A percentile compares a stretch with the other conserved stretches of the same genome.
phyloP scores from a whole-genome alignment of 1,140 invertebrate genomes.

The Drosophila rhopaloa region DNA sequence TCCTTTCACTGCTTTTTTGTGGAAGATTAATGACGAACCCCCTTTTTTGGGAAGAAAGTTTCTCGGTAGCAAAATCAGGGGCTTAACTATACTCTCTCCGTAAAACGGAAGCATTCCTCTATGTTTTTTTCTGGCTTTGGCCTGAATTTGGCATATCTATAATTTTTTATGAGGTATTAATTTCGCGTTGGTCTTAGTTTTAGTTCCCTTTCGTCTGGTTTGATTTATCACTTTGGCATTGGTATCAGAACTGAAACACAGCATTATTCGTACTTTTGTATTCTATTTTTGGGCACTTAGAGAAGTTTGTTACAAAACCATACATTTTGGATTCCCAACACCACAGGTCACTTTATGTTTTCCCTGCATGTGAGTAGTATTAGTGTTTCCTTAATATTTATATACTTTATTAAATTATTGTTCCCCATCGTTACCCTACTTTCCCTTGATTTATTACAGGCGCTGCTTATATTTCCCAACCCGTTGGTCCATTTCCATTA shows the following conservation, averaged over 20 bases:
- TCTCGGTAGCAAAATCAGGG: not conserved
- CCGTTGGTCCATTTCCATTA: not conserved
- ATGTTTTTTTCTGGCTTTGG: not conserved
- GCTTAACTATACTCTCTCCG: not conserved
- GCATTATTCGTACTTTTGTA: too few species aligned
- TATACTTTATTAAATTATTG: not conserved
- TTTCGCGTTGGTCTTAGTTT: too few species aligned
- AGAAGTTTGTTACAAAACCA: too few species aligned
- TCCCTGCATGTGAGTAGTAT: too few species aligned
- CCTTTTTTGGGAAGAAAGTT: not conserved
- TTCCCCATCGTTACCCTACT: not conserved
- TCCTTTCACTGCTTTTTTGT: constrained; percentile 42
- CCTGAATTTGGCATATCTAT: not conserved
- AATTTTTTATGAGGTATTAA: not conserved
- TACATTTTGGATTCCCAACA: too few species aligned
- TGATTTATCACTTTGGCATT: too few species aligned
- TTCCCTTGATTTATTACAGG: not conserved
- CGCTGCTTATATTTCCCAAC: constrained; percentile 27
- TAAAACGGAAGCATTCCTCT: not conserved
- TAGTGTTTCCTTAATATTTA: not conserved
- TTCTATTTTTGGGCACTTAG: too few species aligned
- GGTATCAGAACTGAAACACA: too few species aligned
- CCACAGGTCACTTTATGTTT: too few species aligned
- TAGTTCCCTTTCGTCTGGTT: too few species aligned
- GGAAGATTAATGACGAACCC: constrained; percentile 38